Evolutionary conservation across 2,113 vertebrate species (phyloP).

Genomic region (Grammomys surdaster): DNA sequence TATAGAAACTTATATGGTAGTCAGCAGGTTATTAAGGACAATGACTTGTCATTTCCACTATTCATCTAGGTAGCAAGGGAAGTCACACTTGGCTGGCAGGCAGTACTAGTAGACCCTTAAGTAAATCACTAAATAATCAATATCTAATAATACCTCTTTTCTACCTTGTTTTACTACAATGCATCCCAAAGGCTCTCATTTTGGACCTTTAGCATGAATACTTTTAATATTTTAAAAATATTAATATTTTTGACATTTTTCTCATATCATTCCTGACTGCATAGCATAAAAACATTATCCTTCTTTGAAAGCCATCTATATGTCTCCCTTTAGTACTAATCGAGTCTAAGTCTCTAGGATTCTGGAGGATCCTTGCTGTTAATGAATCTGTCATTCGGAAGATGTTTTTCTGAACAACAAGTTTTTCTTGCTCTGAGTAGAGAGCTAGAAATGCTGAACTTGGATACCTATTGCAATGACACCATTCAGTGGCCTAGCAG

Average conservation of each 20-base stretch:
- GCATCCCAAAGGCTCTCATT: not conserved
- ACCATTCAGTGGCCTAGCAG: not conserved
- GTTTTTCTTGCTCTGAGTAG: not conserved
- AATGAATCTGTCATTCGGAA: not conserved
- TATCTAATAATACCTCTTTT: no score
- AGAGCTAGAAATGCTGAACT: not conserved
- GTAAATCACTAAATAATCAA: not conserved
- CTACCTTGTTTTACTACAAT: not conserved
- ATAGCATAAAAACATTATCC: not conserved
- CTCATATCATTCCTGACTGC: not conserved
- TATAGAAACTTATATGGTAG: no score
- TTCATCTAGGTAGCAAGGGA: not conserved
- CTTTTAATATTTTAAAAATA: no score
- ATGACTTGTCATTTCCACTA: no score
- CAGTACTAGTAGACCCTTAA: no score
- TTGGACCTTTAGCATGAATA: not conserved
- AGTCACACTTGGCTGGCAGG: not conserved
- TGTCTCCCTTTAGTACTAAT: not conserved
- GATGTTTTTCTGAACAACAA: not conserved
- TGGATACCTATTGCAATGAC: not conserved
- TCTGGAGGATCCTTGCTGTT: not conserved
- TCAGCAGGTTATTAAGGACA: not conserved
- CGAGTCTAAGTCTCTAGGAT: not conserved
- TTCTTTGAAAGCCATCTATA: not conserved
- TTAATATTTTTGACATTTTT: not conserved